These are phyloP conservation scores for Eciton burchellii DNA, from an alignment of 1,140 invertebrate genomes.

Conservation along the genomic window DNA sequence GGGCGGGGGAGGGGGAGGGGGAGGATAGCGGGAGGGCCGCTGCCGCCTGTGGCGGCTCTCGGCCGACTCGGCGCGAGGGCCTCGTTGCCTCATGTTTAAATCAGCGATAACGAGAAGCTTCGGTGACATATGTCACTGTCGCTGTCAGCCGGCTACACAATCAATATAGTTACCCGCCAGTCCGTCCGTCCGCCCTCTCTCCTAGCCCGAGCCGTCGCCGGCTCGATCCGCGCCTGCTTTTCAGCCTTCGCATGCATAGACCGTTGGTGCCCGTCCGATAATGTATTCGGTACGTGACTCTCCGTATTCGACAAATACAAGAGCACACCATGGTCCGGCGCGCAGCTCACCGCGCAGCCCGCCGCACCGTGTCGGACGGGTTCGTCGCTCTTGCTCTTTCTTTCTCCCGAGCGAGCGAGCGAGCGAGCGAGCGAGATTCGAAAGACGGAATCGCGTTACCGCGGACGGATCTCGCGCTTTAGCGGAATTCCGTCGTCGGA, in stretches of 20 bases:
- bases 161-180: constrained; percentile 78
- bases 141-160: constrained; percentile 85
- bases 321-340: constrained; percentile 60
- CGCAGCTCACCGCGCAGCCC: constrained; percentile 36
- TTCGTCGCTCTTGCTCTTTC: too few species aligned
- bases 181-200: constrained; percentile 63
- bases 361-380: constrained; percentile 44
- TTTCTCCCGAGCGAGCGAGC: too few species aligned
- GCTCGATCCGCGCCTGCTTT: constrained; percentile 72
- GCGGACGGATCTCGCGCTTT: too few species aligned
- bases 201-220: constrained; percentile 59
- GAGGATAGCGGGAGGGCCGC: too few species aligned
- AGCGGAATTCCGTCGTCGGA: too few species aligned
- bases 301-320: constrained; percentile 74
- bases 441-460: constrained; percentile 34
- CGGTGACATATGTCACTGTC: constrained; percentile 86
- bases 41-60: too few species aligned
- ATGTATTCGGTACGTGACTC: constrained; percentile 76
- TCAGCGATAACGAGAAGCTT: constrained; percentile 86
- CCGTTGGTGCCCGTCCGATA: constrained; percentile 71
- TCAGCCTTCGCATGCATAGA: constrained; percentile 76
- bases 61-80: constrained; percentile 79
- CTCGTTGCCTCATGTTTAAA: constrained; percentile 85
- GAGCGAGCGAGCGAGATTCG: constrained; percentile 42
- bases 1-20: constrained; percentile 73